phyloP scores from a whole-genome alignment of 2,888 invertebrate genomes.

The Baccha elongata region DNA sequence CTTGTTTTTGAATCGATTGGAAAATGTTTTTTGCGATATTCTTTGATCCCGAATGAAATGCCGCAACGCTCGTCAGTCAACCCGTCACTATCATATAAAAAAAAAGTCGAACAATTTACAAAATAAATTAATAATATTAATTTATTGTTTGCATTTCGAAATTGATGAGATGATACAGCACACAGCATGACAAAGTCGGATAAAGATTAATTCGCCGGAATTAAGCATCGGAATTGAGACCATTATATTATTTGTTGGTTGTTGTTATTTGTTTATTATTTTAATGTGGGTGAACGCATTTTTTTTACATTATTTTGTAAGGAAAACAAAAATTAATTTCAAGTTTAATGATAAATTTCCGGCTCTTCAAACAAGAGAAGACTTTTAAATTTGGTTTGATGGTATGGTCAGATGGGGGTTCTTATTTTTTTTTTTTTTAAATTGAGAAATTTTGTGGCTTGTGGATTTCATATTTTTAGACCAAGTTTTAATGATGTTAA shows the following conservation, averaged over 20 bases:
- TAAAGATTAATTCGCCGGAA: conserved; percentile 58
- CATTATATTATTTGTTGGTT: conserved; percentile 30
- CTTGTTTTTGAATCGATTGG: conserved; percentile 19
- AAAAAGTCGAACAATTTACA: neutral
- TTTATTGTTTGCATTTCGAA: conserved; percentile 32
- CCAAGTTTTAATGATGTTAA: neutral
- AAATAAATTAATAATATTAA: conserved; percentile 29
- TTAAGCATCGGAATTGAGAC: conserved; percentile 48
- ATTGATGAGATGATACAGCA: conserved; percentile 30
- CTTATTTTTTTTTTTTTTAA: neutral
- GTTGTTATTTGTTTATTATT: conserved; percentile 19
- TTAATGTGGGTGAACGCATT: conserved; percentile 53
- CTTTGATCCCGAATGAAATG: conserved; percentile 38
- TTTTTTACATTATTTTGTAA: conserved; percentile 32
- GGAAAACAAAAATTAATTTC: conserved; percentile 3
- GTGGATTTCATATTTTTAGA: neutral
- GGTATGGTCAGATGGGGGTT: conserved; percentile 23
- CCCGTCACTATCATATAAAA: conserved; percentile 14
- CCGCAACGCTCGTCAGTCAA: neutral
- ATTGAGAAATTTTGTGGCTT: neutral
- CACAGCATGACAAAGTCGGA: conserved; percentile 29
- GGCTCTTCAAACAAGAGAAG: conserved; percentile 14
- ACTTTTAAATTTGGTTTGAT: conserved; percentile 5
- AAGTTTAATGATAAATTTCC: conserved; percentile 54
- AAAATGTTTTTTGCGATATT: conserved; percentile 36